Percentiles rank a stretch among this genome's conserved stretches.
Conservation (phyloP, 1,140 invertebrate genomes). For the Anadara kagoshimensis region DNA sequence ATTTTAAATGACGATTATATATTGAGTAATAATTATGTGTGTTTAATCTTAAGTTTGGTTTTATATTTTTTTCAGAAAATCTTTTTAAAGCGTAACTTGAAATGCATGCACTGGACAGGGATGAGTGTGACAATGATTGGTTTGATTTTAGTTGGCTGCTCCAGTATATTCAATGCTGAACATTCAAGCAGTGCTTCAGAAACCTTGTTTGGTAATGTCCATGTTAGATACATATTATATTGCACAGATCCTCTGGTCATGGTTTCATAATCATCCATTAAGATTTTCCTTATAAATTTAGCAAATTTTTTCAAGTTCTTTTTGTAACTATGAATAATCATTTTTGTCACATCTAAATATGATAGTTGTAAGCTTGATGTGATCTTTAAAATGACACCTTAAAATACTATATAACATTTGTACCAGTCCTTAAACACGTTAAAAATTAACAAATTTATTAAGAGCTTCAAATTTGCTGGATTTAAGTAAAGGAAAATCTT, state of each 20-base stretch:
- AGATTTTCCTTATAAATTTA: background rate
- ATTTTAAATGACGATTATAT: too few species aligned
- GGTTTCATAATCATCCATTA: background rate
- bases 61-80: slow-evolving; percentile 59
- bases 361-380: too few species aligned
- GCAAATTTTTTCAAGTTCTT: background rate
- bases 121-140: slow-evolving; percentile 65
- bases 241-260: background rate
- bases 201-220: slow-evolving; percentile 56
- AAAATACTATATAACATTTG: too few species aligned
- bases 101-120: slow-evolving; percentile 63
- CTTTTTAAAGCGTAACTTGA: slow-evolving; percentile 66
- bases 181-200: slow-evolving; percentile 47
- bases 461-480: too few species aligned
- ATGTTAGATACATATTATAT: background rate
- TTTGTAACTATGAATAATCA: too few species aligned
- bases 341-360: too few species aligned
- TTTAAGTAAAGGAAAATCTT: too few species aligned
- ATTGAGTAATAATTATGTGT: too few species aligned
- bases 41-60: too few species aligned
- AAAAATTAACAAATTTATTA: too few species aligned
- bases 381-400: too few species aligned
- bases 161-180: slow-evolving; percentile 64
- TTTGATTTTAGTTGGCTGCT: slow-evolving; percentile 69
- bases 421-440: background rate